Percentiles rank a stretch among this genome's conserved stretches.
Evolutionary conservation across 1,140 invertebrate species (phyloP).

Genomic region (Agrilus planipennis): DNA sequence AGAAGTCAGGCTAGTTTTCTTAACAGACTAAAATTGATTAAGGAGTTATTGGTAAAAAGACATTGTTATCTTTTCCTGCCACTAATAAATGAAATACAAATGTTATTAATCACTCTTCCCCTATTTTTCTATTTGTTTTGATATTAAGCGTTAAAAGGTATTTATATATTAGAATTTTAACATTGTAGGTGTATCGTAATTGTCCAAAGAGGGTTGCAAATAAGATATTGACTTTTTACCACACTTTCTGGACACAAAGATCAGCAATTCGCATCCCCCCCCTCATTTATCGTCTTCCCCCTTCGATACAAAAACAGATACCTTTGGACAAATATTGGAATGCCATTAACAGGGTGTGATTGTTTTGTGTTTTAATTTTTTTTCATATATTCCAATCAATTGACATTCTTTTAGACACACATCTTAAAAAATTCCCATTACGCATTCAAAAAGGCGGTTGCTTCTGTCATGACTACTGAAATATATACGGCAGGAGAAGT

Average conservation of each 20-base stretch:
- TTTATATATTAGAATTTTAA: too few relatives aligned
- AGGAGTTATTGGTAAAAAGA: slow-evolving; percentile 9
- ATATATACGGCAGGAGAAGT: slow-evolving; percentile 13
- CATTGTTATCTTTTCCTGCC: too few relatives aligned
- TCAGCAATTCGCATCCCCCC: slow-evolving; percentile 8
- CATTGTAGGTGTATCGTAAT: slow-evolving; percentile 3
- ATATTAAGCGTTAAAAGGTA: too few relatives aligned
- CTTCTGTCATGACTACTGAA: slow-evolving; percentile 10
- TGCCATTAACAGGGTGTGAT: slow-evolving; percentile 10
- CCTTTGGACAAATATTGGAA: slow-evolving; percentile 15
- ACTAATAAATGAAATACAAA: too few relatives aligned
- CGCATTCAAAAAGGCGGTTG: slow-evolving; percentile 11
- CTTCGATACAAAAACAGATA: slow-evolving; percentile 9
- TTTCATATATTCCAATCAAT: background rate
- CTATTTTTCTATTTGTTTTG: background rate
- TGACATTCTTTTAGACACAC: slow-evolving; percentile 9
- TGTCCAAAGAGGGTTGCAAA: slow-evolving; percentile 8
- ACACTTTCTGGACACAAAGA: slow-evolving; percentile 13
- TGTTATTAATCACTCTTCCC: background rate
- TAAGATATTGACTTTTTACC: slow-evolving; percentile 14
- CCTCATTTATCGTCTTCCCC: slow-evolving; percentile 11
- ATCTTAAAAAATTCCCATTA: slow-evolving; percentile 8
- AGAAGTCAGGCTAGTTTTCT: slow-evolving; percentile 8
- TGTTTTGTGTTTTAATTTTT: background rate
- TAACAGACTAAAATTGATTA: slow-evolving; percentile 9